phyloP scores from a whole-genome alignment of 2,888 invertebrate genomes.

The Aradus depressus region DNA sequence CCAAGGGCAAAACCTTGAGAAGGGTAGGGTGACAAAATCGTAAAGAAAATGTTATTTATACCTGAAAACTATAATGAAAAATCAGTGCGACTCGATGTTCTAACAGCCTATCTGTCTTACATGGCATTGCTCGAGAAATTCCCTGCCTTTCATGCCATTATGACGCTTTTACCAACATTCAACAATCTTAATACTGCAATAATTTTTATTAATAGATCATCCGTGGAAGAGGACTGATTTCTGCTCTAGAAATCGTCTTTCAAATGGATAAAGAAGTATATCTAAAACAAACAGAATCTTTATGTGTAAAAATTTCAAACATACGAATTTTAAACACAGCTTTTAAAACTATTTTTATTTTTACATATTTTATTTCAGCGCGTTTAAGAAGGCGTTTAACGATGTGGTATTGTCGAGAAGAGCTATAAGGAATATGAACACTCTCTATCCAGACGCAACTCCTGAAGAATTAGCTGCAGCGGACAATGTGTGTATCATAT shows the following conservation, averaged over 20 bases:
- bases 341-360: constrained; percentile 1
- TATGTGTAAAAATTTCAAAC: background rate
- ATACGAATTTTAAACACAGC: background rate
- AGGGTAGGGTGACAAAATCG: too few species aligned
- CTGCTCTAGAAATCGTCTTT: too few species aligned
- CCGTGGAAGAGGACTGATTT: too few species aligned
- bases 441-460: constrained; percentile 91
- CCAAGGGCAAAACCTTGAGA: too few species aligned
- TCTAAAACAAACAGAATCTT: too few species aligned
- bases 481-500: constrained; percentile 98
- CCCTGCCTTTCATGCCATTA: background rate
- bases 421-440: constrained; percentile 97
- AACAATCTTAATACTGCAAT: background rate
- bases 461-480: constrained; percentile 79
- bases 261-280: too few species aligned
- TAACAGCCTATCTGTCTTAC: too few species aligned
- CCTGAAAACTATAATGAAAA: too few species aligned
- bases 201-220: background rate
- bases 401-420: constrained; percentile 94
- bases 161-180: background rate
- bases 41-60: too few species aligned
- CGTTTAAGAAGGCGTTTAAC: constrained; percentile 93
- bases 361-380: constrained; percentile 43
- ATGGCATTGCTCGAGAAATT: too few species aligned
- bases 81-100: too few species aligned